phyloP scores from a whole-genome alignment of 2,113 vertebrate species.

The Leptobrachium ailaonicum region DNA sequence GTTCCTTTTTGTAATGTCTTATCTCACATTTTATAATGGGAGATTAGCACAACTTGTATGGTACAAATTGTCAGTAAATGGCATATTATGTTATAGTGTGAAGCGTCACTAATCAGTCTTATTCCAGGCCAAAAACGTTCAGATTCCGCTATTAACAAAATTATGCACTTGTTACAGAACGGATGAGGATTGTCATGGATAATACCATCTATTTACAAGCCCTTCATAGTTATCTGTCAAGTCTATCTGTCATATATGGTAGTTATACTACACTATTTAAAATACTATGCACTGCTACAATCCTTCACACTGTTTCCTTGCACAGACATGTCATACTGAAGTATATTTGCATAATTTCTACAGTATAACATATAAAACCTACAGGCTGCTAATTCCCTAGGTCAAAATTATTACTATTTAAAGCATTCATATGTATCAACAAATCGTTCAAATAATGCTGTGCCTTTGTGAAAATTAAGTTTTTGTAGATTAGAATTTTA shows the following conservation, averaged over 20 bases:
- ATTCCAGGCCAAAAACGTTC: constrained; percentile 8
- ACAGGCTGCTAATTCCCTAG: too few species aligned
- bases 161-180: constrained; percentile 4
- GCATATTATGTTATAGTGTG: constrained; percentile 25
- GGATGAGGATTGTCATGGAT: not conserved
- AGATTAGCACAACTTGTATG: constrained; percentile 32
- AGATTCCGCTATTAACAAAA: constrained; percentile 26
- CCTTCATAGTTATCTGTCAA: not conserved
- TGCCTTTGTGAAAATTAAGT: too few species aligned
- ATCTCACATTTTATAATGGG: constrained; percentile 40
- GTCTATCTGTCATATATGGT: not conserved
- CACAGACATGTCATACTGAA: not conserved
- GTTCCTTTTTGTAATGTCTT: constrained; percentile 33
- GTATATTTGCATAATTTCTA: too few species aligned
- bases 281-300: not conserved
- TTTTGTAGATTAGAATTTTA: too few species aligned
- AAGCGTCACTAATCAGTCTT: constrained; percentile 34
- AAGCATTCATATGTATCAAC: too few species aligned
- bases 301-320: not conserved
- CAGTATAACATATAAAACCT: too few species aligned
- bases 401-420: too few species aligned
- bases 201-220: not conserved
- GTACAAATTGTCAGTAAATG: constrained; percentile 33
- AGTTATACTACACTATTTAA: not conserved
- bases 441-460: too few species aligned